Evolutionary conservation across 2,888 invertebrate genomes (phyloP).

Genomic region (Gonocerus acuteangulatus): DNA sequence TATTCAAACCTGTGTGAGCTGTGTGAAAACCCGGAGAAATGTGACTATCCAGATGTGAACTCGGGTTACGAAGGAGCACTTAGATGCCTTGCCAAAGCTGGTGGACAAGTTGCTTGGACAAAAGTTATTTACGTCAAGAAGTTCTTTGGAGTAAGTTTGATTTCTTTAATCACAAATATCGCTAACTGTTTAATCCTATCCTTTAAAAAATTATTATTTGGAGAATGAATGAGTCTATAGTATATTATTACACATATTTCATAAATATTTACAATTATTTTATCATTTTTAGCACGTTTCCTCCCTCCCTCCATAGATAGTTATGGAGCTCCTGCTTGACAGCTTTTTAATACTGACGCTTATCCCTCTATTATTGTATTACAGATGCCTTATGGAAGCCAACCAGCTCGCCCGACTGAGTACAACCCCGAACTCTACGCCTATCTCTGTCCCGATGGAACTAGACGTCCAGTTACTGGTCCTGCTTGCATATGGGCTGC

Average conservation of each 20-base stretch:
- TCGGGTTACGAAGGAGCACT: conserved; percentile 83
- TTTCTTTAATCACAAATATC: not conserved
- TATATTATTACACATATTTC: no score
- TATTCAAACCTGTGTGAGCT: conserved; percentile 71
- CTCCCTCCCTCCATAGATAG: no score
- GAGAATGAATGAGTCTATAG: no score
- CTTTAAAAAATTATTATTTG: no score
- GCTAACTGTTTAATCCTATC: not conserved
- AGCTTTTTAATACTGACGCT: no score
- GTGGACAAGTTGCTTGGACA: conserved; percentile 79
- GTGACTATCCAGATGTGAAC: conserved; percentile 73
- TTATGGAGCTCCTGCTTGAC: no score
- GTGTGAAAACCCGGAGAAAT: conserved; percentile 66
- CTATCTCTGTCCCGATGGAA: conserved; percentile 73
- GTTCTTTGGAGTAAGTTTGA: conserved; percentile 63
- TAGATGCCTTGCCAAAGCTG: conserved; percentile 68
- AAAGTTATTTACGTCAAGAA: conserved; percentile 71
- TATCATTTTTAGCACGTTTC: no score
- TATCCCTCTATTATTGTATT: no score
- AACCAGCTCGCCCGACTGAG: conserved; percentile 51
- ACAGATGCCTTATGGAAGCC: conserved; percentile 56
- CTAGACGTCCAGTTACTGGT: conserved; percentile 57
- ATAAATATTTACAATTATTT: no score
- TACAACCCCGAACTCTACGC: conserved; percentile 61
- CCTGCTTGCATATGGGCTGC: conserved; percentile 73